Base-by-base conservation (phyloP, 2,113 vertebrate genomes). In the Micronisus gabar region DNA sequence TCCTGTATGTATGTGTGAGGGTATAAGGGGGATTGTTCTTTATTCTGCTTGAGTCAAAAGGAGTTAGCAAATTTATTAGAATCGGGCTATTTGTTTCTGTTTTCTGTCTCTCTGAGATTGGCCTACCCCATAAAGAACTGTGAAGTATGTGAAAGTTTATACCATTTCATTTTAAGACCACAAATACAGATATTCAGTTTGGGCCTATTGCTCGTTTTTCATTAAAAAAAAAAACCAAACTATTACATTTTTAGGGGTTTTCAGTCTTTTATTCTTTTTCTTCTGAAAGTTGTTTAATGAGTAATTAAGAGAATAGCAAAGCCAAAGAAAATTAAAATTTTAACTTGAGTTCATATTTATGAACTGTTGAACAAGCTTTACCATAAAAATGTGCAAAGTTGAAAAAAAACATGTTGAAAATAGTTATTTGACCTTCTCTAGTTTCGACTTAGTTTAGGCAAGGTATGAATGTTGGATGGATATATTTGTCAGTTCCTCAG, bases 211-310 rank as follows among this genome's bases (percentile, higher is more conserved):
- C 8, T 70, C 2, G 12, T 36, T 62, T 62, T 50, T 61, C 17
- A 43, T 38, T 29, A 1, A 52, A 32, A 50, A 62, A 27, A 53
- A 4, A 36, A 67, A 7, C n/a, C n/a, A n/a, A 25, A 36, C 7
- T 63, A 17, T 7, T 7, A 40, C 0, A 3, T 36, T 36, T 58
- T 43, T 11, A 9, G n/a, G 5, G 29, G 1, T 1, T 63, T 82
- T 45, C 53, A 45, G 15, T 48, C 12, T 73, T 34, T 43, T 68
- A 26, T 85, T 74, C 13, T 61, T 61, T 67, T 34, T 38, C 16
- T 82, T 45, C 21, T n/a, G 32, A 36, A 88, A 89, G 23, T 41
- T 32, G 19, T 17, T 34, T 9, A 18, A 5, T 36, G n/a, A 6
- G 7, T 62, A n/a, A 34, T 48, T 41, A 38, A 8, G 9, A 29